phyloP scores from a whole-genome alignment of 2,888 invertebrate genomes.

The Abrostola triplasia region DNA sequence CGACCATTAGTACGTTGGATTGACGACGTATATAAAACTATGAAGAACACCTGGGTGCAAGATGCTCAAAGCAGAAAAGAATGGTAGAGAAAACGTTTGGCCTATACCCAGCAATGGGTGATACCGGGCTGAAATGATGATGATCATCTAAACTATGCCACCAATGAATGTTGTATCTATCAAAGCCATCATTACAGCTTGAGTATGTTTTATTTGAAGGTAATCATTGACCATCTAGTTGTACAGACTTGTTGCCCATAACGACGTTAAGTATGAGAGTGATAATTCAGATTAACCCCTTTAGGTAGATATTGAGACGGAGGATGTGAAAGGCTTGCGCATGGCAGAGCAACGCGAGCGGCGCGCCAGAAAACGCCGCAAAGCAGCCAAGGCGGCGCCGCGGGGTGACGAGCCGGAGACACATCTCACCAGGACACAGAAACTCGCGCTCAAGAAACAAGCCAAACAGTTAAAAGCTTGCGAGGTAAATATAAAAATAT shows the following conservation, averaged over 20 bases:
- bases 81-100: too few relatives aligned
- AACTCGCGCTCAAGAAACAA: constrained; percentile 83
- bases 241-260: background rate
- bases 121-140: too few relatives aligned
- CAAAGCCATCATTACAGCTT: too few relatives aligned
- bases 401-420: constrained; percentile 7
- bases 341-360: constrained; percentile 73
- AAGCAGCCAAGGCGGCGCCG: constrained; percentile 23
- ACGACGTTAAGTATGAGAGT: background rate
- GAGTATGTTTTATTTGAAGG: too few relatives aligned
- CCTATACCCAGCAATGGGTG: too few relatives aligned
- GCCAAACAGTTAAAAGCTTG: constrained; percentile 79
- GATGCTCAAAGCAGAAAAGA: too few relatives aligned
- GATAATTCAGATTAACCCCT: background rate
- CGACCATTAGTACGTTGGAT: too few relatives aligned
- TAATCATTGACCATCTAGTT: too few relatives aligned
- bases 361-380: constrained; percentile 65
- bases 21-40: too few relatives aligned
- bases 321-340: constrained; percentile 71
- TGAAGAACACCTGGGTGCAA: too few relatives aligned
- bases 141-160: too few relatives aligned
- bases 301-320: constrained; percentile 72
- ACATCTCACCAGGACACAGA: constrained; percentile 86
- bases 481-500: constrained; percentile 59
- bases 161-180: too few relatives aligned